These are phyloP conservation scores for Passer montanus DNA, from an alignment of 2,113 vertebrate species.

Conservation along the genomic window DNA sequence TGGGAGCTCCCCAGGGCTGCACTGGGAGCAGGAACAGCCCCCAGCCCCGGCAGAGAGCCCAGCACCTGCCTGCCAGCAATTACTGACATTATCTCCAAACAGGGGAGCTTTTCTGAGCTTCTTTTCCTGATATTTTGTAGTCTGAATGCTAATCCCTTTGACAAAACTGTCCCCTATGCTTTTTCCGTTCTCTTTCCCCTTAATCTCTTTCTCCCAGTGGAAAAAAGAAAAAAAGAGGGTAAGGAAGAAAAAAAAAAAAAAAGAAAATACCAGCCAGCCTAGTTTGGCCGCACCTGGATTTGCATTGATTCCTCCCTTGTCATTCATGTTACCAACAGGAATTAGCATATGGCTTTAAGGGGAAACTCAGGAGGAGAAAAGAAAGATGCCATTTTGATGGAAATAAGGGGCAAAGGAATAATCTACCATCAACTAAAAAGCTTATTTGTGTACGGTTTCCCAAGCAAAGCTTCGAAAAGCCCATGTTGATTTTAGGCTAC, in stretches of 20 bases:
- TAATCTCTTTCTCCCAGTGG: slow-evolving; percentile 59
- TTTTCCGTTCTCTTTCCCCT: slow-evolving; percentile 39
- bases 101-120: slow-evolving; percentile 60
- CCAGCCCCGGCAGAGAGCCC: slow-evolving; percentile 1
- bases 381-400: slow-evolving; percentile 91
- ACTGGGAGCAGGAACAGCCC: slow-evolving; percentile 46
- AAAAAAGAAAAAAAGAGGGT: background rate
- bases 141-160: slow-evolving; percentile 81
- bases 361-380: slow-evolving; percentile 77
- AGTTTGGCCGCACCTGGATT: slow-evolving; percentile 86
- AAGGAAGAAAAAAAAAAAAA: background rate
- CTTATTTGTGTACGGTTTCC: slow-evolving; percentile 93
- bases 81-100: slow-evolving; percentile 74
- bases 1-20: slow-evolving; percentile 27
- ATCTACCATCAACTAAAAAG: slow-evolving; percentile 85
- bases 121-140: slow-evolving; percentile 73
- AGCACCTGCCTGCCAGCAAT: slow-evolving; percentile 81
- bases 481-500: slow-evolving; percentile 93
- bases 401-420: slow-evolving; percentile 89
- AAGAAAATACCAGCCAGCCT: slow-evolving; percentile 78
- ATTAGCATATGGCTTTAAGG: slow-evolving; percentile 92
- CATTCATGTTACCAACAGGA: slow-evolving; percentile 77
- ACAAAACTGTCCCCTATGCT: slow-evolving; percentile 78
- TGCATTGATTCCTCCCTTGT: slow-evolving; percentile 75
- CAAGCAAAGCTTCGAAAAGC: slow-evolving; percentile 86